phyloP scores from a whole-genome alignment of 2,113 vertebrate genomes.

The Climacteris rufus region DNA sequence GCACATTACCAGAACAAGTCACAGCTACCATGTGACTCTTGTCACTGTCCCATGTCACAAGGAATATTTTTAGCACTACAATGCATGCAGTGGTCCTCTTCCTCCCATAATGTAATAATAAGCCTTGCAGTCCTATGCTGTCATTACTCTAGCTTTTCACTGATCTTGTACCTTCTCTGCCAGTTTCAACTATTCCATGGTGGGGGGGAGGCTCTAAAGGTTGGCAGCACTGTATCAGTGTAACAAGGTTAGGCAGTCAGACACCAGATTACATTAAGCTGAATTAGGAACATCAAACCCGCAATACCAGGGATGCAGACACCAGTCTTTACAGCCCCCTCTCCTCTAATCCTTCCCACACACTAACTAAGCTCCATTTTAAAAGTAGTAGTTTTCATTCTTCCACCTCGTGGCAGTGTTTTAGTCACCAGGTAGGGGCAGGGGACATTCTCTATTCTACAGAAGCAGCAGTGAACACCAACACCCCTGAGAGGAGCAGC shows the following conservation, averaged over 20 bases:
- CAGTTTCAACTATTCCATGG: not conserved
- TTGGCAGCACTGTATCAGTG: not conserved
- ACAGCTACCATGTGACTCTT: not conserved
- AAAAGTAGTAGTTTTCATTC: not conserved
- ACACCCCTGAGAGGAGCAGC: not conserved
- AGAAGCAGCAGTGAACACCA: not conserved
- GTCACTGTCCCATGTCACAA: not conserved
- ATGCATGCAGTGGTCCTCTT: not conserved
- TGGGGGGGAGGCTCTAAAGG: accelerated
- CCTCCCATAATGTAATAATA: not conserved
- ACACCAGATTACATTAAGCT: not conserved
- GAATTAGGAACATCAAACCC: not conserved
- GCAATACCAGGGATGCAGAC: not conserved
- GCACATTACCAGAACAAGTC: not conserved
- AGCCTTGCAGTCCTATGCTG: not conserved
- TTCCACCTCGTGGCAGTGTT: not conserved
- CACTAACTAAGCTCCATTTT: not conserved
- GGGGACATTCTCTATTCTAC: not conserved
- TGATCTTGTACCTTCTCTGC: not conserved
- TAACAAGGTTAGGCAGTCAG: not conserved
- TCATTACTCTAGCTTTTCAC: not conserved
- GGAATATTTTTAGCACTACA: not conserved
- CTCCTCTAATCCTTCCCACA: not conserved
- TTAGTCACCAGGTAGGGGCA: not conserved
- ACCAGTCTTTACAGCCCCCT: not conserved